Percentiles rank a stretch among this genome's conserved stretches.
phyloP scores from a whole-genome alignment of 2,888 invertebrate species.

The Leptinotarsa rubiginosa region DNA sequence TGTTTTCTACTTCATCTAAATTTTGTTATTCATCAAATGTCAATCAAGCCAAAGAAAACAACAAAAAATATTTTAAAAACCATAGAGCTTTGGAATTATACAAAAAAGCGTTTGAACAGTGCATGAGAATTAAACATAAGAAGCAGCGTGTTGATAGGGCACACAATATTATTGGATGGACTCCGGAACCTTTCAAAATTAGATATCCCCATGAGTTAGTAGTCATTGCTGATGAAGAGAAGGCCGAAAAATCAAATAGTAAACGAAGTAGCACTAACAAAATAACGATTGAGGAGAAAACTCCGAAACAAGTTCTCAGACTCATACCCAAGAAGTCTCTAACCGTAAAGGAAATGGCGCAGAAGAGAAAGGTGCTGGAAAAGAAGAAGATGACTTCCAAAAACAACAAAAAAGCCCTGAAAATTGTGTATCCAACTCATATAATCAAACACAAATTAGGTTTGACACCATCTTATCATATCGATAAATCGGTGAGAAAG shows the following conservation, averaged over 20 bases:
- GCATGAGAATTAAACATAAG: slow-evolving; percentile 33
- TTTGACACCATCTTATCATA: slow-evolving; percentile 31
- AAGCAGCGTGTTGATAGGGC: slow-evolving; percentile 20
- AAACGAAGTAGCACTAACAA: background rate
- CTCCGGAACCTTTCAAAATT: slow-evolving; percentile 20
- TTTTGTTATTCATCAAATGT: slow-evolving; percentile 31
- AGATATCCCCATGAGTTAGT: background rate
- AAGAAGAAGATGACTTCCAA: slow-evolving; percentile 17
- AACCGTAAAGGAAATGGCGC: slow-evolving; percentile 7
- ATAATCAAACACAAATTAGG: slow-evolving; percentile 38
- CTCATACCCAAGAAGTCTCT: slow-evolving; percentile 14
- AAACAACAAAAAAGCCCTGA: slow-evolving; percentile 3
- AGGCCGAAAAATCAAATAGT: background rate
- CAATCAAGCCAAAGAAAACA: slow-evolving; percentile 18
- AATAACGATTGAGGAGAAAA: background rate
- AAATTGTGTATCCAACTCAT: slow-evolving; percentile 43
- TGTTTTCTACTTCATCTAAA: slow-evolving; percentile 32
- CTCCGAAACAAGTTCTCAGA: slow-evolving; percentile 4
- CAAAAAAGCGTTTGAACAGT: slow-evolving; percentile 35
- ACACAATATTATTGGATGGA: slow-evolving; percentile 17
- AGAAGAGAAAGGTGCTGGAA: slow-evolving; percentile 20
- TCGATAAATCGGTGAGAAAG: slow-evolving; percentile 19
- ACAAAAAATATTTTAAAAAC: slow-evolving; percentile 35
- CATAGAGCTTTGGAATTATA: slow-evolving; percentile 33
- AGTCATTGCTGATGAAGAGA: background rate